Evolutionary conservation across 2,888 invertebrate species (phyloP).

Genomic region (Bruchidius siliquastri): DNA sequence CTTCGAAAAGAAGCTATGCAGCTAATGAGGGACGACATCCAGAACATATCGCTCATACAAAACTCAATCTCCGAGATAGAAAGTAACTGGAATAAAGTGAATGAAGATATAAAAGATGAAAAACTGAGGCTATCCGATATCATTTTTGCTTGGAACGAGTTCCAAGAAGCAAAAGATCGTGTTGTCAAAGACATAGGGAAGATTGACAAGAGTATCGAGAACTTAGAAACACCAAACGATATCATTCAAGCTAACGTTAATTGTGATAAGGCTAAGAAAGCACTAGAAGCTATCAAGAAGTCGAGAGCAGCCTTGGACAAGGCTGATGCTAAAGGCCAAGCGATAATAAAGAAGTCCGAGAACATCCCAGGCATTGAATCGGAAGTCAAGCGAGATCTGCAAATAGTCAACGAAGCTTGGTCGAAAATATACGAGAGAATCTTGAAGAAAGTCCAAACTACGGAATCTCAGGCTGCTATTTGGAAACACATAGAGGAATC

Average conservation of each 20-base stretch:
- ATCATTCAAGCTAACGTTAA: conserved; percentile 66
- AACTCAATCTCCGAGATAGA: conserved; percentile 73
- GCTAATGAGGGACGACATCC: conserved; percentile 76
- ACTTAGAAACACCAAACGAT: conserved; percentile 66
- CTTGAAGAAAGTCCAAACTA: conserved; percentile 68
- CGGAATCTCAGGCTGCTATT: conserved; percentile 85
- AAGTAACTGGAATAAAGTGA: conserved; percentile 74
- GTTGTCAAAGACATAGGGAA: conserved; percentile 66
- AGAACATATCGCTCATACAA: conserved; percentile 75
- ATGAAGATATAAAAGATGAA: conserved; percentile 68
- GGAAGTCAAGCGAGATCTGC: conserved; percentile 58
- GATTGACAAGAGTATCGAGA: conserved; percentile 61
- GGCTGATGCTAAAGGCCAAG: conserved; percentile 71
- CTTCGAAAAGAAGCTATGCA: conserved; percentile 75
- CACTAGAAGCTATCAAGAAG: conserved; percentile 69
- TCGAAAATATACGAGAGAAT: conserved; percentile 67
- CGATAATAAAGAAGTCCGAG: conserved; percentile 65
- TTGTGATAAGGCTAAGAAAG: conserved; percentile 71
- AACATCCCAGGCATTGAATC: conserved; percentile 62
- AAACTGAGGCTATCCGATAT: conserved; percentile 70
- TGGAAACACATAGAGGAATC: conserved; percentile 90
- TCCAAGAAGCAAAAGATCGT: conserved; percentile 67
- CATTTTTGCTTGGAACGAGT: conserved; percentile 68
- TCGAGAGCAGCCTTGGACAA: conserved; percentile 72
- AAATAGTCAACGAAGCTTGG: conserved; percentile 62